Evolutionary conservation across 2,113 vertebrate species (phyloP), one percentile per base, ranked within the genome.

Genomic region (Ardeotis arabs): DNA sequence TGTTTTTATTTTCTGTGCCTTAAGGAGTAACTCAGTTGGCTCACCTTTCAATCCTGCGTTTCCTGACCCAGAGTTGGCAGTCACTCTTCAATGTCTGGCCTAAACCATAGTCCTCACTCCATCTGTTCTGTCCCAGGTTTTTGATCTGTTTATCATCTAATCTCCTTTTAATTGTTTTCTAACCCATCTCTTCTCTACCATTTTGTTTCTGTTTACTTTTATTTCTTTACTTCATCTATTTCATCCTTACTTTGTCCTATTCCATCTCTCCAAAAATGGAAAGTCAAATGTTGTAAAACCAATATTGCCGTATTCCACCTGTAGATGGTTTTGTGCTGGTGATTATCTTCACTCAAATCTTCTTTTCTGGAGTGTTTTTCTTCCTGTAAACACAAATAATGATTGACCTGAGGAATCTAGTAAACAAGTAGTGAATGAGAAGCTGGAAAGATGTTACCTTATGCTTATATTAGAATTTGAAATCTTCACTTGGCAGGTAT

Each of bases 21-120:
- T 91, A 55, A 96, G 92, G 90, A 96, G 72, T 37, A 68, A 56
- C 75, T 96, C 79, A 50, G 70, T 90, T 5, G 0, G 13, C 69
- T 95, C 91, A 95, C 96, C 91, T 96, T 90, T 91, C 93, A 86
- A 0, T 92, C 62, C 45, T 90, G 45, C 55, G 7, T 78, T 95
- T 96, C 73, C 84, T 91, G 86, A 92, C 86, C 76, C 73, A 74
- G 64, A 91, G n/a, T 56, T 97, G 94, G 90, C 93, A 93, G 35
- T 50, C 33, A 19, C 21, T 91, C 55, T 82, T 84, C 0, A 0
- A 6, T 89, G 73, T 55, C 80, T 87, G 86, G 20, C 84, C 86
- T 91, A 29, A 22, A 69, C 55, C 37, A 16, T 28, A 78, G 56
- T 88, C 66, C 56, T 95, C 14, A 6, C 19, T 93, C 95, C 91